Evolutionary conservation across 2,797 vertebrate genomes (phyloP), one percentile per base, ranked within the genome.

Genomic region (Myiotriccus ornatus): DNA sequence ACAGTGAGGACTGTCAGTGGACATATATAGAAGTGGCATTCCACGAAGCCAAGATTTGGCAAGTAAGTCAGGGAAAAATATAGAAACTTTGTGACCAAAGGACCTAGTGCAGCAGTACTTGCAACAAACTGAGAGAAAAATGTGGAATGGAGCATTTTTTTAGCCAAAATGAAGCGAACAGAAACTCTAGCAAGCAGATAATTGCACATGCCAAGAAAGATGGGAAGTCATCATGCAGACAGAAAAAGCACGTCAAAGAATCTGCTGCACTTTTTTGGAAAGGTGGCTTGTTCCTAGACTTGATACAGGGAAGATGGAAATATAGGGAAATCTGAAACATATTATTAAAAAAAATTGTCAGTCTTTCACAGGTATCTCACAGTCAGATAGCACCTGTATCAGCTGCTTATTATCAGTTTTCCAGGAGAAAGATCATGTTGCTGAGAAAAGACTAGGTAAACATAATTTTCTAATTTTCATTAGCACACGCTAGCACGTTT

Each of bases 401-500:
- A 84, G 27, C 43, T 85, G 24, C 35, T 87, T 75, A 37, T 35
- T 53, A 68, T 43, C 23, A 2, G 1, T 64, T 93, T 89, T 89
- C 41, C 28, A 50, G 22, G 4, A 20, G 6, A 62, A 82, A 84
- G 20, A 12, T 59, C 5, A 22, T 35, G 15, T 37, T 59, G 28
- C n/a, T 68, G 41, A 83, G 60, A 44, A 53, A 69, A 87, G 23
- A 5, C 14, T 50, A 50, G 11, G 9, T 32, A 83, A 69, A 74
- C 3, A 12, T 13, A 0, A 20, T 59, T 94, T 87, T 77, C 46
- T 34, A 35, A 63, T 70, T 87, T 46, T 63, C 23, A 39, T 76
- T 52, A 85, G 5, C 14, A 44, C 7, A 60, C 0, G 0, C 7
- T 47, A 50, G 15, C 14, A 21, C 16, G 10, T 17, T 2, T 27